Evolutionary conservation across 2,113 vertebrate genomes (phyloP), one percentile per base, ranked within the genome.

Genomic region (Myotis davidii): DNA sequence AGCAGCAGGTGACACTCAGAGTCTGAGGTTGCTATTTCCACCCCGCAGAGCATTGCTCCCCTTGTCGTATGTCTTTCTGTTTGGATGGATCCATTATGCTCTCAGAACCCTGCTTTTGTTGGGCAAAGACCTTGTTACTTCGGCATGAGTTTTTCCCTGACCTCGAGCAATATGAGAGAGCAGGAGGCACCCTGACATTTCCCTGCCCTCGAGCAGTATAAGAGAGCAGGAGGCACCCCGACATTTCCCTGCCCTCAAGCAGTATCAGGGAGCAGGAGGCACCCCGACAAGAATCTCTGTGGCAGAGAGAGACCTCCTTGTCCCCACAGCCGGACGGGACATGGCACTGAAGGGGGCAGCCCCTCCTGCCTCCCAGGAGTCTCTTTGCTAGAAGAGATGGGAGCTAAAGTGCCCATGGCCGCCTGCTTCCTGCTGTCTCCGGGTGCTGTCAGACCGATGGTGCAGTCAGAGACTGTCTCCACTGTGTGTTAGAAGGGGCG

Each of bases 251-350:
- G 9, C 9, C 54, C 45, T 27, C 32, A 16, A 54, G 48, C 32
- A 48, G 11, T 13, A 48, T 42, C 32, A 9, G 14, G 20, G 65
- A 18, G 69, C n/a, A 61, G 23, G 34, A 56, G 61, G 11, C 7
- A 2, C n/a, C 76, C n/a, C 6, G 2, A 9, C 3, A 16, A 10
- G 7, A 3, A 48, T 17, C 14, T 5, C 37, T 17, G 0, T 2
- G 5, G 5, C 9, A 20, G 23, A 50, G 23, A 50, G 21, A 64
- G 25, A 34, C 78, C 70, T 67, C 67, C 84, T 13, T 18, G 45
- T 54, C 18, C 42, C 70, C 5, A 12, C 4, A 42, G 23, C 45
- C 42, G 37, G 23, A 39, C 87, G 29, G n/a, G 65, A 9, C 25
- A 6, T 0, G 0, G 50, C 34, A 8, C 48, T 4, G 0, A 11